A percentile compares a stretch with the other conserved stretches of the same genome.
Conservation (phyloP, 2,113 vertebrate genomes). For the Choloepus hoffmanni region DNA sequence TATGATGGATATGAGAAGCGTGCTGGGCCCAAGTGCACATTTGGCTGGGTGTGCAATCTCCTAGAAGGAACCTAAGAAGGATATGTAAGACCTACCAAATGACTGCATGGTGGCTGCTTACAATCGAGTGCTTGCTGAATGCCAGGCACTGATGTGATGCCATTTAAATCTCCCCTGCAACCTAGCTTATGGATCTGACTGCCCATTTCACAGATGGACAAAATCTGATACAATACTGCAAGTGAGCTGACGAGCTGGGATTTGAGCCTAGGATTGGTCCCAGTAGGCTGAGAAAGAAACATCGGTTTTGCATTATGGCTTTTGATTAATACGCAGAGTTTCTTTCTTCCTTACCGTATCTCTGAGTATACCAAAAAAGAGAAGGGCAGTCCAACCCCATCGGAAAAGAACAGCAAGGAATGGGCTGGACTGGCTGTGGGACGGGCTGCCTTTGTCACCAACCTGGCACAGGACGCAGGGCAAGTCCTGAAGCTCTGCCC, state of each 20-base stretch:
- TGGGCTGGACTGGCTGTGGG: neutral
- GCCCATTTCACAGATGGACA: neutral
- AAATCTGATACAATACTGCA: neutral
- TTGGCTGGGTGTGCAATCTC: neutral
- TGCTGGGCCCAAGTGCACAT: neutral
- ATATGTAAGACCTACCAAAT: neutral
- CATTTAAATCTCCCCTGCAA: neutral
- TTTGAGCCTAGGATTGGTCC: neutral
- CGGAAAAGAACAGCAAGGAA: neutral
- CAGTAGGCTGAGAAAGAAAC: neutral
- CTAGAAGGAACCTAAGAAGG: neutral
- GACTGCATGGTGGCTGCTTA: neutral
- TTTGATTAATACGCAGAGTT: neutral
- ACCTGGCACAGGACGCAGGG: neutral
- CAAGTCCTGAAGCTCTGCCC: neutral
- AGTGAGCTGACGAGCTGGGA: neutral
- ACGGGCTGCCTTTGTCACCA: neutral
- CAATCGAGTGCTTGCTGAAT: neutral
- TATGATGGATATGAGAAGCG: accelerated
- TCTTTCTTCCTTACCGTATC: neutral
- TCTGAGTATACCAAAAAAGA: neutral
- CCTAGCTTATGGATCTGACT: accelerated
- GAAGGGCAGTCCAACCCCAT: neutral
- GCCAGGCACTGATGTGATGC: neutral
- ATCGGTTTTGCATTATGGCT: neutral